phyloP scores from a whole-genome alignment of 1,140 invertebrate species.

The Drosophila ironensis region DNA sequence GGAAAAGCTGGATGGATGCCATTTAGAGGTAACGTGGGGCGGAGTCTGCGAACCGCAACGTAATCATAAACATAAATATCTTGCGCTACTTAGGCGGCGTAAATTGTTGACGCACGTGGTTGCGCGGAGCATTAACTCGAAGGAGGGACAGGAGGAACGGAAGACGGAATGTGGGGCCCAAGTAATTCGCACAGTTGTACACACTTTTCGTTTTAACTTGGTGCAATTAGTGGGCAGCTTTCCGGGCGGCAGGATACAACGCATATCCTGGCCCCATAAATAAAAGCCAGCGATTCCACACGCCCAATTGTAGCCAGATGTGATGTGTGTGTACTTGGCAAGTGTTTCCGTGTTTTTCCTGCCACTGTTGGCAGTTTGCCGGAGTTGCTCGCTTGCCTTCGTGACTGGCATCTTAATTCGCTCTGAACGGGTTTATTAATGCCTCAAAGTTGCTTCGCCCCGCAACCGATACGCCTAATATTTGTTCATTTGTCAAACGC shows the following conservation, averaged over 20 bases:
- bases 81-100: slow-evolving; percentile 61
- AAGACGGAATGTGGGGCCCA: background rate
- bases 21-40: slow-evolving; percentile 6
- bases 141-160: background rate
- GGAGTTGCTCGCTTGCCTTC: slow-evolving; percentile 22
- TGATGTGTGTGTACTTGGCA: slow-evolving; percentile 14
- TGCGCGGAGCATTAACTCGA: slow-evolving; percentile 46
- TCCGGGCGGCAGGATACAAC: slow-evolving; percentile 63
- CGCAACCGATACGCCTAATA: slow-evolving; percentile 30
- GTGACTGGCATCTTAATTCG: slow-evolving; percentile 55
- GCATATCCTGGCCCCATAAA: slow-evolving; percentile 69
- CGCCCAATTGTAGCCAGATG: slow-evolving; percentile 54
- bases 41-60: slow-evolving; percentile 65
- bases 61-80: slow-evolving; percentile 77
- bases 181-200: slow-evolving; percentile 30
- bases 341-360: slow-evolving; percentile 3
- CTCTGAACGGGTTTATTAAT: slow-evolving; percentile 11
- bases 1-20: too few species aligned
- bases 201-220: slow-evolving; percentile 75
- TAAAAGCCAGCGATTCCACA: slow-evolving; percentile 30
- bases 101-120: slow-evolving; percentile 70
- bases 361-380: slow-evolving; percentile 33
- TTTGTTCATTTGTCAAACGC: slow-evolving; percentile 43
- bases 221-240: slow-evolving; percentile 72
- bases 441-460: slow-evolving; percentile 17